Base-by-base conservation (phyloP, 2,113 vertebrate genomes). In the Clarias gariepinus region DNA sequence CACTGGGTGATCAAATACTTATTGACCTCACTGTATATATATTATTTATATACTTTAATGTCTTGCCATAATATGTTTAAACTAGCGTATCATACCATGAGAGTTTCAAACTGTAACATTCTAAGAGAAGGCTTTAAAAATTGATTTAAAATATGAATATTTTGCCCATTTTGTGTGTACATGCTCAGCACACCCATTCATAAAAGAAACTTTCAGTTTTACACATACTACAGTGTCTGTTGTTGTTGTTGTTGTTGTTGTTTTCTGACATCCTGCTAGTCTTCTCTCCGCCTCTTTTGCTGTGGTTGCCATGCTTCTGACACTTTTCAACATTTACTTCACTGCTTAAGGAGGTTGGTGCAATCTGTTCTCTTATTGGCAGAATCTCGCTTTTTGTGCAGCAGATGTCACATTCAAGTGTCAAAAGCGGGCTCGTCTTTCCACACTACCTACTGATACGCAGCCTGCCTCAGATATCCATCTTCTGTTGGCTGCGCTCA, bases 391-490 rank as follows among this genome's bases (percentile, higher is more conserved):
- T 63, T 41, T 79, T 82, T 74, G 71, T 68, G 68, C 84, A 53
- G 73, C 41, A 85, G 68, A 89, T 83, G 68, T 87, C 71, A 85
- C 85, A 64, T 85, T 85, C 66, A 73, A 73, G 78, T 76, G 69
- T 85, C 87, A 85, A 64, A 81, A 88, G 69, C 28, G 19, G 41
- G 57, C 21, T 85, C 86, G 71, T 77, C 80, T 87, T 74, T 82
- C 81, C 60, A 86, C 64, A 55, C 80, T 76, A 74, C 85, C 41
- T 69, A 60, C 79, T 78, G 69, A 89, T 77, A 84, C 28, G 53
- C 60, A 76, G 68, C 80, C 57, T 52, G 71, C 58, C 76, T 80
- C 80, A 82, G 52, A 83, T 85, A 85, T 78, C 86, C 81, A 87
- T 87, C 81, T 83, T 83, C 57, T 79, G 57, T 86, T 80, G 47